phyloP scores from a whole-genome alignment of 2,888 invertebrate species.

The Euzophera pinguis region DNA sequence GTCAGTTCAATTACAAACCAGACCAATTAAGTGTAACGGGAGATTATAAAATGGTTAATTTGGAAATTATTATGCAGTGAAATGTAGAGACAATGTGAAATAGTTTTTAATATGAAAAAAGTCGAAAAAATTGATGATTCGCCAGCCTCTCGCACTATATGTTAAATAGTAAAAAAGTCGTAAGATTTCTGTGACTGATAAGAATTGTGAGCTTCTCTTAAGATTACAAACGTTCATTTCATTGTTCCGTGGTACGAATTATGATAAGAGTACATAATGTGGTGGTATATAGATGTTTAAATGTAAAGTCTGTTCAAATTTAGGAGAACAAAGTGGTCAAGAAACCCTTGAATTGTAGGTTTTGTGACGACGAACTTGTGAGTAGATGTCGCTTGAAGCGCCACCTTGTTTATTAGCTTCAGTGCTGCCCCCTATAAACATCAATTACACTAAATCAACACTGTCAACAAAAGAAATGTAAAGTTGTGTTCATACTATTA shows the following conservation, averaged over 20 bases:
- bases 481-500: too few species aligned
- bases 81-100: not conserved
- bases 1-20: not conserved
- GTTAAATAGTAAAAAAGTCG: conserved; percentile 42
- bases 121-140: conserved; percentile 25
- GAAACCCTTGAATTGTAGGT: not conserved
- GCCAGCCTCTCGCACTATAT: conserved; percentile 35
- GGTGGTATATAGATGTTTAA: conserved; percentile 3
- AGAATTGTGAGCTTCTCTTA: conserved; percentile 53
- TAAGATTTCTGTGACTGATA: conserved; percentile 60
- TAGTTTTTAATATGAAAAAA: not conserved
- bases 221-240: conserved; percentile 32
- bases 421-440: too few species aligned
- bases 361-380: not conserved
- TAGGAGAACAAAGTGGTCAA: not conserved
- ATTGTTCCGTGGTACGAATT: conserved; percentile 32
- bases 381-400: too few species aligned
- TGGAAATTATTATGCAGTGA: too few species aligned
- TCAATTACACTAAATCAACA: too few species aligned
- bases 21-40: not conserved
- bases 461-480: too few species aligned
- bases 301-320: conserved; percentile 1
- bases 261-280: not conserved
- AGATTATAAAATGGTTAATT: not conserved
- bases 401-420: too few species aligned